Base-by-base conservation (phyloP, 2,797 vertebrate species). In the Halcyon badia region DNA sequence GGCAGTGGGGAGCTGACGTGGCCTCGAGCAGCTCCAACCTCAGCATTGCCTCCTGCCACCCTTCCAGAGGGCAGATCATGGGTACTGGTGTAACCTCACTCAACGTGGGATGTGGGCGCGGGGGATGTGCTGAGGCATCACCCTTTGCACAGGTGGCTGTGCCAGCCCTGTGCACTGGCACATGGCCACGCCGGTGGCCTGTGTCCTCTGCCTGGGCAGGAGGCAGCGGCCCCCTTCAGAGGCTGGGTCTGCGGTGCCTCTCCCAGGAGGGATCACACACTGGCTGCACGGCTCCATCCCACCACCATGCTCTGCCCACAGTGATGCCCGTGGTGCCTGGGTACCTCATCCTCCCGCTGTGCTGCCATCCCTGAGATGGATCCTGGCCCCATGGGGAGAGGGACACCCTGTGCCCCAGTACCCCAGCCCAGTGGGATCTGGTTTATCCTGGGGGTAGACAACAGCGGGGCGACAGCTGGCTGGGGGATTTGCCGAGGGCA, bases 401-500 rank as follows among this genome's bases (percentile, higher is more conserved):
- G 69, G 77, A 81, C 3, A 3, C 28, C 28, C 77, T 4, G 42
- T 57, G 77, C 16, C 80, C 89, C 73, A 69, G 65, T 83, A 84
- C n/a, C 78, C 79, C 70, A 61, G 62, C 65, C 68, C 1, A 0
- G 57, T 3, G 3, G 60, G 42, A 84, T 82, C 25, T 15, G 56
- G 1, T 57, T 94, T 90, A 79, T 89, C 81, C 73, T 0, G 5
- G 37, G 62, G 60, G 61, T 49, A 76, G 83, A 83, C 16, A 56
- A 68, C 5, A 35, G 89, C 61, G 17, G 84, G 81, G 90, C 11
- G 98, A 98, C 99, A 99, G 99, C 98, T 99, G 99, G 98, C 98
- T 84, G 96, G 88, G 97, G 96, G 99, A 99, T 99, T 97, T 99
- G 99, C 99, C 69, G 98, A 99, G 98, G 98, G 98, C 98, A 99